These are phyloP conservation scores for Bibio marci DNA, from an alignment of 2,888 invertebrate species.

Conservation along the genomic window DNA sequence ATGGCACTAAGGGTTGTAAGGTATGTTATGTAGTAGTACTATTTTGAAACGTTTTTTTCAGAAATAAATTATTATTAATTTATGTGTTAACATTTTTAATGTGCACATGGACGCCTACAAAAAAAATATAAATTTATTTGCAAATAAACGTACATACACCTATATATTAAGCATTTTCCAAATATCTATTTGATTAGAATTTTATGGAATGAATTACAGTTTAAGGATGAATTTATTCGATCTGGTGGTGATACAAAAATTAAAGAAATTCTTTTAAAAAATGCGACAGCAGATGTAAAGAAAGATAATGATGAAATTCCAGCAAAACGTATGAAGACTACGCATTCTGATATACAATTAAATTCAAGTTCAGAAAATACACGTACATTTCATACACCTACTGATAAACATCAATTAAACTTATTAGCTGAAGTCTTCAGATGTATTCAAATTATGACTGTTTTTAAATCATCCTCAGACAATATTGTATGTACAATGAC, in stretches of 20 bases:
- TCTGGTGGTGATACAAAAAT: constrained; percentile 21
- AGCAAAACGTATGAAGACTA: too few species aligned
- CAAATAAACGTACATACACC: too few species aligned
- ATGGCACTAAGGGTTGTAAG: constrained; percentile 25
- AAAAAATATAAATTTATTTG: too few species aligned
- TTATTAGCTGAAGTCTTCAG: constrained; percentile 23
- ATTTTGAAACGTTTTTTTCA: too few species aligned
- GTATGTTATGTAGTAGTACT: neutral
- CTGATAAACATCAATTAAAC: constrained; percentile 17
- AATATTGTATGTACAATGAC: constrained; percentile 1
- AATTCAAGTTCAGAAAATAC: too few species aligned
- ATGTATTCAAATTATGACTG: constrained; percentile 21
- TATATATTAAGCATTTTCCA: too few species aligned
- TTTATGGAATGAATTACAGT: constrained; percentile 15
- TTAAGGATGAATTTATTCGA: constrained; percentile 20
- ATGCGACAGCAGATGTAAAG: constrained; percentile 21
- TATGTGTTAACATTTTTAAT: too few species aligned
- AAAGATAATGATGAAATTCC: too few species aligned
- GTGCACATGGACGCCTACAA: too few species aligned
- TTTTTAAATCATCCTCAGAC: constrained; percentile 14
- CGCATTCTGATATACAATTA: too few species aligned
- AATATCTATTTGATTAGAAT: too few species aligned
- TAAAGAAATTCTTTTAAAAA: constrained; percentile 18
- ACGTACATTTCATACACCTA: constrained; percentile 17
- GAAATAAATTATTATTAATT: constrained; percentile 19